Evolutionary conservation across 2,113 vertebrate genomes (phyloP).

Genomic region (Tautogolabrus adspersus): DNA sequence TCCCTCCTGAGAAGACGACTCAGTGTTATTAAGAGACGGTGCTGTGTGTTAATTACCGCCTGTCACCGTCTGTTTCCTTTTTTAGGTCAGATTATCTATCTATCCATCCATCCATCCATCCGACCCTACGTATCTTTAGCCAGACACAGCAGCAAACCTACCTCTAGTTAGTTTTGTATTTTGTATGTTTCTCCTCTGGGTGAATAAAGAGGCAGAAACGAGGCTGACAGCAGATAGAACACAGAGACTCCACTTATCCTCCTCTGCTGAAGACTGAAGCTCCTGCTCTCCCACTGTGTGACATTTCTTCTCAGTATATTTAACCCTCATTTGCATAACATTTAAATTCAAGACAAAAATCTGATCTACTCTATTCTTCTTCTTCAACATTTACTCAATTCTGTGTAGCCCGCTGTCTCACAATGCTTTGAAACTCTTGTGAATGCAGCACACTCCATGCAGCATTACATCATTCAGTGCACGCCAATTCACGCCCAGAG

Average conservation of each 20-base stretch:
- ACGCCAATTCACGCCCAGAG: too few species aligned
- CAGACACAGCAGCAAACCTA: too few species aligned
- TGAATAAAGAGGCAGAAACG: background rate
- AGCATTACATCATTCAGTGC: background rate
- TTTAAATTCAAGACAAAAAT: background rate
- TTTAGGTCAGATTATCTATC: background rate
- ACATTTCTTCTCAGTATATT: background rate
- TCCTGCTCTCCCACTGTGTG: background rate
- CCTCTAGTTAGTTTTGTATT: too few species aligned
- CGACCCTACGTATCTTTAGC: too few species aligned
- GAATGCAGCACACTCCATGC: background rate
- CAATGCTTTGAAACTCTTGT: background rate
- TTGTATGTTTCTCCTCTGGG: too few species aligned
- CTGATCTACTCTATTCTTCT: background rate
- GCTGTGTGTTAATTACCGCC: constrained; percentile 50
- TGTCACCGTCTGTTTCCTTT: constrained; percentile 12
- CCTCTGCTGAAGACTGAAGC: too few species aligned
- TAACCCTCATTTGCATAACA: background rate
- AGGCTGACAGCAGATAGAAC: background rate
- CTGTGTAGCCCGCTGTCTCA: background rate
- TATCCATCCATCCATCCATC: background rate
- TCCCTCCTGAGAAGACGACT: constrained; percentile 35
- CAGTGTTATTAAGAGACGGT: constrained; percentile 25
- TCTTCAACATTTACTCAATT: background rate
- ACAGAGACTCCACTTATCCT: background rate